Base-by-base conservation (phyloP, 1,140 invertebrate species). In the Musca domestica region DNA sequence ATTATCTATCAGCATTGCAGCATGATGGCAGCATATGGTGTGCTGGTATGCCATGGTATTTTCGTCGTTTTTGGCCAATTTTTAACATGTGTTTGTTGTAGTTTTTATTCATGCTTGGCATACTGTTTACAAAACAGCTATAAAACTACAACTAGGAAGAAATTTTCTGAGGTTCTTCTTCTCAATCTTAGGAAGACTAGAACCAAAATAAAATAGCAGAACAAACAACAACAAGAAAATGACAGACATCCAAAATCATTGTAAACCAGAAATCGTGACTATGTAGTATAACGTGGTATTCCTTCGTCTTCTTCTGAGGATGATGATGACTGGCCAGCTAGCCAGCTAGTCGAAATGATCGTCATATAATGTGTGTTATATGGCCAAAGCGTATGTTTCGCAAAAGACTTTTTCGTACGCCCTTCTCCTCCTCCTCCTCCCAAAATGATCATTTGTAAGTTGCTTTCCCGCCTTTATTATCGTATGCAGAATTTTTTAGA, bases 221-320 rank as follows among this genome's bases (percentile, higher is more conserved):
- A 17, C n/a, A 30, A 58, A 3, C 12, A 58, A 27, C 2, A 20
- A 19, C n/a, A 52, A 52, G 4, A 52, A 52, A 52, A 27, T 14
- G 17, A 58, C 25, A 30, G 27, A 58, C 14, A 12, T 23, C 22
- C 30, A 58, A 58, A 30, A 58, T n/a, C 34, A 61, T 61, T 61
- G 56, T 61, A 34, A 61, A 61, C 27, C 27, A 61, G 27, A 34
- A 61, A 61, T 61, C 56, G 56, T 61, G 56, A 61, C 56, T 61
- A 61, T 61, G 56, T 61, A 61, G 56, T 61, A 61, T 61, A 61
- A 61, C 56, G 56, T 61, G 56, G 56, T 61, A 41, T 41, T 61
- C 34, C 17, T 19, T 61, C 27, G 23, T 56, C 14, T 56, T 52
- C 4, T 52, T 52, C 23, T 52, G 49, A 20, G 19, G 49, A 10